These are phyloP conservation scores for Lophius americanus DNA, from an alignment of 2,797 vertebrate species.

Conservation along the genomic window DNA sequence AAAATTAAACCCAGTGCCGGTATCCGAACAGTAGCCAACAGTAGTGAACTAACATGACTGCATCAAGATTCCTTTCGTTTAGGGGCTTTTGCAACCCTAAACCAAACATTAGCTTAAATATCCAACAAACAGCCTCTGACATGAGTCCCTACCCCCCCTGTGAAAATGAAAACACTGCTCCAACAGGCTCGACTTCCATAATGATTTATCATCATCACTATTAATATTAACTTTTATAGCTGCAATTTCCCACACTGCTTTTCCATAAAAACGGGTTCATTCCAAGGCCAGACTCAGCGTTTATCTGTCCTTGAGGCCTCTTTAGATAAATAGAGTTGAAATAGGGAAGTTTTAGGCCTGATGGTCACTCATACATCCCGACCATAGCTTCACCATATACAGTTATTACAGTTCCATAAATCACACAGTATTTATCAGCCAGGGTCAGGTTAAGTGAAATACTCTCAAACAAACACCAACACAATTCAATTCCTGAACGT, in stretches of 20 bases:
- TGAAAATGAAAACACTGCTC: constrained; percentile 6
- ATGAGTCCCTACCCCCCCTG: neutral
- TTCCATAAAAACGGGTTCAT: rapidly evolving
- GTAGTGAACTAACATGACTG: neutral
- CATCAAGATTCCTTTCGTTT: neutral
- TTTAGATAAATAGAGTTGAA: neutral
- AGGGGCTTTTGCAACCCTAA: neutral
- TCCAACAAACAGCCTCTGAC: neutral
- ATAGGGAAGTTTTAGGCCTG: neutral
- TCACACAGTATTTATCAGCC: constrained; percentile 10
- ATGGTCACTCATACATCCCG: neutral
- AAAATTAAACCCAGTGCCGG: neutral
- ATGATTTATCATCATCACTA: constrained; percentile 25
- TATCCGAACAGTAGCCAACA: neutral
- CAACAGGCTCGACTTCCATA: neutral
- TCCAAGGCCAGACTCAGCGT: constrained; percentile 1
- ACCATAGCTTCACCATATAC: neutral
- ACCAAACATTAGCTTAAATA: neutral
- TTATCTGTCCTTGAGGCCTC: neutral
- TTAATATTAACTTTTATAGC: constrained; percentile 50
- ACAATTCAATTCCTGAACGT: neutral
- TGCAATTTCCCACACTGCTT: constrained; percentile 3
- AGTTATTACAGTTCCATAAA: constrained; percentile 12
- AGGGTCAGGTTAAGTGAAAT: neutral
- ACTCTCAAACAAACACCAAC: constrained; percentile 1